Conservation (phyloP, 2,797 vertebrate species). For the Podarcis siculus region DNA sequence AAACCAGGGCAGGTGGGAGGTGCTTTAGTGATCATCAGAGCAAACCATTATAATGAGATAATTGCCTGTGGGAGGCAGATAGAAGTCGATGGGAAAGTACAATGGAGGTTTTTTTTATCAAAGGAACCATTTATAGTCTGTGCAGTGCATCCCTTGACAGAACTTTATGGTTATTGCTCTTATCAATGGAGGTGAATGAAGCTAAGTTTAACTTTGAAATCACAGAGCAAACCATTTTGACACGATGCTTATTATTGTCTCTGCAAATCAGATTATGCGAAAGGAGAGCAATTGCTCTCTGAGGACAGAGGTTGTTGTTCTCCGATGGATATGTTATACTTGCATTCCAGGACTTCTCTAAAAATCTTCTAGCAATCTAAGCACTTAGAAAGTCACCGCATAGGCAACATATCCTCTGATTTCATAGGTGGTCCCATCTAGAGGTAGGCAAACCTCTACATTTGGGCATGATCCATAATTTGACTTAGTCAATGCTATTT, state of each 20-base stretch:
- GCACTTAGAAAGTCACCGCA: neutral
- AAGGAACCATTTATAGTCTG: neutral
- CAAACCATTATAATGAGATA: neutral
- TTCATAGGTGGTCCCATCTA: neutral
- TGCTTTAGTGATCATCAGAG: neutral
- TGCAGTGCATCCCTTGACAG: neutral
- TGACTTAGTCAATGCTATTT: too few relatives aligned
- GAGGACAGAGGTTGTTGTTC: neutral
- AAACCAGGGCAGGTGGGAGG: neutral
- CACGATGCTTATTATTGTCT: neutral
- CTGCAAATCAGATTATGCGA: neutral
- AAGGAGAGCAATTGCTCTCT: neutral
- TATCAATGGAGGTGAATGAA: neutral
- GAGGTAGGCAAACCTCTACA: neutral
- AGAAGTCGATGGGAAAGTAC: neutral
- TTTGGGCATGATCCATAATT: neutral
- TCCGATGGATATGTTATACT: neutral
- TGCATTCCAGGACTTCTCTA: neutral
- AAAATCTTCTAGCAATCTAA: neutral
- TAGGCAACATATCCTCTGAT: neutral
- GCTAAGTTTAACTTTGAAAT: neutral
- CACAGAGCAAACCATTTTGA: neutral
- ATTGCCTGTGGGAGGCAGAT: neutral
- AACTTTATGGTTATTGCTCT: constrained; percentile 9
- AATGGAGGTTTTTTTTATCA: neutral